phyloP scores from a whole-genome alignment of 2,888 invertebrate species.

The Dryobotodes eremita region DNA sequence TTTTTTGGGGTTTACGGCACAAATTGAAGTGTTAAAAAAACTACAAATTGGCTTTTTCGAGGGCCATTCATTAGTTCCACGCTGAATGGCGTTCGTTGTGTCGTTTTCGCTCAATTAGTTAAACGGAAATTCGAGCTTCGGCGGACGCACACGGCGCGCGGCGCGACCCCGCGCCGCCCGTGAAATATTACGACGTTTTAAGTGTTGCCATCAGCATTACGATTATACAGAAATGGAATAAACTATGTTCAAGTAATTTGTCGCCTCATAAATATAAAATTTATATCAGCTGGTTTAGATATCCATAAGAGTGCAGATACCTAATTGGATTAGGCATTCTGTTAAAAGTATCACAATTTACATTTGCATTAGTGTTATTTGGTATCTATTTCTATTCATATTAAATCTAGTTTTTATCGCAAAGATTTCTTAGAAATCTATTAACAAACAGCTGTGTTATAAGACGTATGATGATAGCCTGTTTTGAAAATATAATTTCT shows the following conservation, averaged over 20 bases:
- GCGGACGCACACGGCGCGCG: conserved; percentile 77
- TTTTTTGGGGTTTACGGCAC: conserved; percentile 90
- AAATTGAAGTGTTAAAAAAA: conserved; percentile 91
- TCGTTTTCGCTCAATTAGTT: conserved; percentile 91
- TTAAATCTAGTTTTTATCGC: conserved; percentile 26
- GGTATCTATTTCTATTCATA: not conserved
- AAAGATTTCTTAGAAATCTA: conserved; percentile 4
- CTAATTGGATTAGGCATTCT: conserved; percentile 54
- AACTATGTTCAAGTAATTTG: conserved; percentile 59
- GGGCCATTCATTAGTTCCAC: conserved; percentile 89
- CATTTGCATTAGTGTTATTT: conserved; percentile 34
- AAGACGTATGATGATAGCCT: not conserved
- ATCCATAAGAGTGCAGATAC: conserved; percentile 35
- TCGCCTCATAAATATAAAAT: conserved; percentile 61
- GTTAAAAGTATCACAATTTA: conserved; percentile 24
- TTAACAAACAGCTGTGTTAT: not conserved
- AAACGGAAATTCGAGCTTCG: conserved; percentile 86
- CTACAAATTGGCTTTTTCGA: conserved; percentile 90
- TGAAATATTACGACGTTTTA: conserved; percentile 69
- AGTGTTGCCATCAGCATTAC: conserved; percentile 66
- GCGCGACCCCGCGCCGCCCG: conserved; percentile 45
- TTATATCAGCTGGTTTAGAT: conserved; percentile 57
- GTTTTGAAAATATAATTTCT: conserved; percentile 19
- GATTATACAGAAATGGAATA: conserved; percentile 63
- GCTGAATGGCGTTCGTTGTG: conserved; percentile 87